A percentile compares a stretch with the other conserved stretches of the same genome.
These are phyloP conservation scores for Eupsilia transversa DNA, from an alignment of 2,888 invertebrate genomes.

Conservation along the genomic window DNA sequence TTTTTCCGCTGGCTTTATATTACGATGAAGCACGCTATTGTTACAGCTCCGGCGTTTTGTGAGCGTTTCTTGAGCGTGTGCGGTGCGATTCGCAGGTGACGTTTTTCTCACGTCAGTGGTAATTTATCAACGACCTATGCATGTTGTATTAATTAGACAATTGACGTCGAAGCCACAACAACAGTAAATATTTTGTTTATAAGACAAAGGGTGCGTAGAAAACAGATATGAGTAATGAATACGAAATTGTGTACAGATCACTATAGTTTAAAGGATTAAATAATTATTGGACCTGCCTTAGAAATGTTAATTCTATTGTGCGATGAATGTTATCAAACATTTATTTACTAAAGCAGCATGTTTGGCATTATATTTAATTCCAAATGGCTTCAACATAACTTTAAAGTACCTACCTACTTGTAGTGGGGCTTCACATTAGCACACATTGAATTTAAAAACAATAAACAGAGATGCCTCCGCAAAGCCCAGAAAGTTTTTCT, in stretches of 20 bases:
- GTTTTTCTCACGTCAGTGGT: conserved; percentile 27
- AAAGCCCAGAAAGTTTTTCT: too few relatives aligned
- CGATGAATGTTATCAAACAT: conserved; percentile 8
- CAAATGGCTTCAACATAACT: neutral
- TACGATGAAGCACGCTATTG: conserved; percentile 30
- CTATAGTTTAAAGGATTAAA: neutral
- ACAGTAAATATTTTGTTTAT: conserved; percentile 27
- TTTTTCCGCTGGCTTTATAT: conserved; percentile 47
- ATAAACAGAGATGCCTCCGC: neutral
- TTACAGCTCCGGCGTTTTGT: conserved; percentile 11
- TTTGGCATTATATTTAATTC: neutral
- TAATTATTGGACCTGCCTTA: neutral
- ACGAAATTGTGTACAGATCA: conserved; percentile 7
- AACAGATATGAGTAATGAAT: neutral
- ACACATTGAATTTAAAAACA: neutral
- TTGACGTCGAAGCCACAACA: conserved; percentile 1
- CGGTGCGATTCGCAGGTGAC: conserved; percentile 24
- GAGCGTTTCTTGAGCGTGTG: conserved; percentile 21
- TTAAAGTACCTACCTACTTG: neutral
- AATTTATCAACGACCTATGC: neutral
- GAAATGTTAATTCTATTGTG: neutral
- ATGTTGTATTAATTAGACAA: conserved; percentile 2
- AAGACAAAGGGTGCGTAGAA: conserved; percentile 9
- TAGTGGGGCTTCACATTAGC: neutral
- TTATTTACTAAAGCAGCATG: neutral